Evolutionary conservation across 2,113 vertebrate species (phyloP).

Genomic region (Limnothrissa miodon): DNA sequence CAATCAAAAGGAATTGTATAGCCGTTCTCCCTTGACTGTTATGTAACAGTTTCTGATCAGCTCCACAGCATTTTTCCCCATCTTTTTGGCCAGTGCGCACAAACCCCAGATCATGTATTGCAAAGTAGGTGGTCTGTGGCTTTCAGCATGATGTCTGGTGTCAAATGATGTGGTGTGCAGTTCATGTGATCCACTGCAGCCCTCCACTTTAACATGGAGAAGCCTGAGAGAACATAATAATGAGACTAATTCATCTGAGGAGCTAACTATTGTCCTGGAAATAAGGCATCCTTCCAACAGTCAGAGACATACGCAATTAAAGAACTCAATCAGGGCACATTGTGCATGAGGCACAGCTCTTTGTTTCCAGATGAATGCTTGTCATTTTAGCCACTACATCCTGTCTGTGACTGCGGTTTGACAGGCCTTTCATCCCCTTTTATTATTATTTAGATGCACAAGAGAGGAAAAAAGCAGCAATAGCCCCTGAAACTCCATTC

Average conservation of each 20-base stretch:
- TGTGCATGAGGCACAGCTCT: slow-evolving; percentile 33
- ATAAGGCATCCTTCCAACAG: not conserved
- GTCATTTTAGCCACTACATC: slow-evolving; percentile 47
- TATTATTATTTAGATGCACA: slow-evolving; percentile 51
- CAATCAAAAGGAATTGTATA: not conserved
- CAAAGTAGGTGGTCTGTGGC: slow-evolving; percentile 18
- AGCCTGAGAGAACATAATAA: not conserved
- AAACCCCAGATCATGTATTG: not conserved
- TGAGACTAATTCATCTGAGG: not conserved
- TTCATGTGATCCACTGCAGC: not conserved
- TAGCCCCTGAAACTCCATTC: slow-evolving; percentile 42
- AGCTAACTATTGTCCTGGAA: not conserved
- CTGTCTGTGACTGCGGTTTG: slow-evolving; percentile 38
- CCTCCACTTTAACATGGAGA: not conserved
- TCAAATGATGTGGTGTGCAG: not conserved
- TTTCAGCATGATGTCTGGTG: slow-evolving; percentile 3
- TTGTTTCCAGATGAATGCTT: slow-evolving; percentile 41
- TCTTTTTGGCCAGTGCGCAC: not conserved
- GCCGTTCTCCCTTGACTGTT: slow-evolving; percentile 10
- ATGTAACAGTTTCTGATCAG: not conserved
- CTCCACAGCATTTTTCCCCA: not conserved
- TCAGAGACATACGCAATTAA: not conserved
- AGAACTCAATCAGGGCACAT: slow-evolving; percentile 43
- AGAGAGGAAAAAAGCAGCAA: slow-evolving; percentile 33
- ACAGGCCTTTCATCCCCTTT: slow-evolving; percentile 48